phyloP scores from a whole-genome alignment of 2,888 invertebrate species.

The Bombyx huttoni region DNA sequence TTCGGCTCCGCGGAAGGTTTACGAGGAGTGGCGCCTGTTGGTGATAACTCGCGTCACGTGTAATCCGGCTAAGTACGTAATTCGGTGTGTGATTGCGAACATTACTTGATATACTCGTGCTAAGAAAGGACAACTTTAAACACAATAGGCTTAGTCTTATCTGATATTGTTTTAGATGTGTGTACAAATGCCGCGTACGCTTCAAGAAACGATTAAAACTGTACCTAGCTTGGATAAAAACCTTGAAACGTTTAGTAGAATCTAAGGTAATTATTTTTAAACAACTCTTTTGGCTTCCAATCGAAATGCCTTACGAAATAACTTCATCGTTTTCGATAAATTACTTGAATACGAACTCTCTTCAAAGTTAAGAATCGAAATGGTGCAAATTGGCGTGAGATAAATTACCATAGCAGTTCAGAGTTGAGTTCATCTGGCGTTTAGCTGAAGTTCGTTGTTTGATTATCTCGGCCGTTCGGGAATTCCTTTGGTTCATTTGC shows the following conservation, averaged over 20 bases:
- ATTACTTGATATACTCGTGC: constrained; percentile 37
- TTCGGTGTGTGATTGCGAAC: constrained; percentile 66
- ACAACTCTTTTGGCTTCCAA: no score
- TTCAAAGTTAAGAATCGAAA: constrained; percentile 46
- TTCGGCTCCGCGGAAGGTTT: constrained; percentile 61
- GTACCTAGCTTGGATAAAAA: constrained; percentile 15
- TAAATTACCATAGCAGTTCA: constrained; percentile 68
- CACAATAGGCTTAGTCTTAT: constrained; percentile 61
- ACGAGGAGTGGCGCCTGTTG: constrained; percentile 59
- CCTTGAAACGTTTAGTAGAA: constrained; percentile 17
- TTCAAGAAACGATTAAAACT: constrained; percentile 26
- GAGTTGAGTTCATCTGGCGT: constrained; percentile 64
- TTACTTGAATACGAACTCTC: constrained; percentile 42
- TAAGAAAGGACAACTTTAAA: constrained; percentile 50
- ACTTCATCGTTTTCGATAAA: constrained; percentile 19
- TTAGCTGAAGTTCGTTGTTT: constrained; percentile 61
- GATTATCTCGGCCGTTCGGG: constrained; percentile 50
- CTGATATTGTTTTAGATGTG: constrained; percentile 44
- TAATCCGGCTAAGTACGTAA: constrained; percentile 65
- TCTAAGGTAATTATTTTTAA: no score
- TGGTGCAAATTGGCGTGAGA: constrained; percentile 56
- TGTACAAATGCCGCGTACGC: constrained; percentile 37
- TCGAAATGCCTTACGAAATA: background rate
- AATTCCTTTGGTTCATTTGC: constrained; percentile 62
- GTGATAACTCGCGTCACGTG: constrained; percentile 62